Evolutionary conservation across 2,888 invertebrate species (phyloP).

Genomic region (Dynastes grantii): DNA sequence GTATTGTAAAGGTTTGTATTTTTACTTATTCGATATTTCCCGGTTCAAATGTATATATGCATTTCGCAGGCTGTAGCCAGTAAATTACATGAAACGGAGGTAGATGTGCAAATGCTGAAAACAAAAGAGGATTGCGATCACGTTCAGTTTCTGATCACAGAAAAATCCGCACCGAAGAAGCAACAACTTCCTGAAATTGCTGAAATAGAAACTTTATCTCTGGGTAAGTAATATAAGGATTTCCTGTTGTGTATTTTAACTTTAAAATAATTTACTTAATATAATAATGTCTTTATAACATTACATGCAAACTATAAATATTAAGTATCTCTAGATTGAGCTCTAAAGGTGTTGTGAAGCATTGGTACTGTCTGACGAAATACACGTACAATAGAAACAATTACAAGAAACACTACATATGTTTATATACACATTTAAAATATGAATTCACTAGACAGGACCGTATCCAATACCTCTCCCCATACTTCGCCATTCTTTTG

Average conservation of each 20-base stretch:
- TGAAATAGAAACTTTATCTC: conserved; percentile 81
- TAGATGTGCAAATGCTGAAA: conserved; percentile 91
- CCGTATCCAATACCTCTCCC: too few species aligned
- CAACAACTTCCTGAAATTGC: conserved; percentile 80
- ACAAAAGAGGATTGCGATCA: conserved; percentile 92
- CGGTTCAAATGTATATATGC: neutral
- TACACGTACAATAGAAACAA: too few species aligned
- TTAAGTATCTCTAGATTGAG: too few species aligned
- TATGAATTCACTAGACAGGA: too few species aligned
- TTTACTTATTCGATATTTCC: conserved; percentile 19
- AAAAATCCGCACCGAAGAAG: conserved; percentile 80
- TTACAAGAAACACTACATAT: too few species aligned
- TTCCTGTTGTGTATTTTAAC: neutral
- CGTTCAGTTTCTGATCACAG: conserved; percentile 93
- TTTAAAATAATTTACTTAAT: too few species aligned
- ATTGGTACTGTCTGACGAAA: too few species aligned
- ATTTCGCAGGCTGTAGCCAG: conserved; percentile 88
- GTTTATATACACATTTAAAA: too few species aligned
- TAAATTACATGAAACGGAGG: conserved; percentile 93
- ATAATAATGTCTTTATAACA: too few species aligned
- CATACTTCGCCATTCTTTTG: too few species aligned
- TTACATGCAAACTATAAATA: too few species aligned
- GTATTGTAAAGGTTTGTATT: conserved; percentile 89
- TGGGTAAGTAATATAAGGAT: conserved; percentile 72
- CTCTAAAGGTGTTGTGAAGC: too few species aligned